Percentiles rank a stretch among this genome's conserved stretches.
Evolutionary conservation across 2,113 vertebrate genomes (phyloP).

Genomic region (Arothron firmamentum): DNA sequence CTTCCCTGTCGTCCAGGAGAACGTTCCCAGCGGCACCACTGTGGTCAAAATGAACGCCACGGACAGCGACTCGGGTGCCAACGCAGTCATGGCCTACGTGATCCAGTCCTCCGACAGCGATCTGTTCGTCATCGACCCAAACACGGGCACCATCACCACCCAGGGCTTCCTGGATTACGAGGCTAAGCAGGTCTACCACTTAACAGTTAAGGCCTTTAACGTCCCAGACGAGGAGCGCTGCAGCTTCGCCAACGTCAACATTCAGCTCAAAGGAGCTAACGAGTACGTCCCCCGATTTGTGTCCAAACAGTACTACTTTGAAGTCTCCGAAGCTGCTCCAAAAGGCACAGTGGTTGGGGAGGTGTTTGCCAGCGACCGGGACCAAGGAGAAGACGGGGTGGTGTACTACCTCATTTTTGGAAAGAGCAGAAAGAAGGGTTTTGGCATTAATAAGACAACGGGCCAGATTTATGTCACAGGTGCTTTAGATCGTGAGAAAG

Average conservation of each 20-base stretch:
- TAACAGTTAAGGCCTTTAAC: slow-evolving; percentile 94
- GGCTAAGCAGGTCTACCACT: slow-evolving; percentile 91
- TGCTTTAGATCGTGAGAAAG: slow-evolving; percentile 89
- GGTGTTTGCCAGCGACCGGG: slow-evolving; percentile 97
- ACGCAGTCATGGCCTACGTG: slow-evolving; percentile 87
- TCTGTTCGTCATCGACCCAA: slow-evolving; percentile 94
- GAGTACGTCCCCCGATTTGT: slow-evolving; percentile 98
- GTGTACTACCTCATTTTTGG: slow-evolving; percentile 96
- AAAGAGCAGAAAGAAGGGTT: slow-evolving; percentile 88
- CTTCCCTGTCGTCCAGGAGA: slow-evolving; percentile 88
- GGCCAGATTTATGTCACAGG: slow-evolving; percentile 93
- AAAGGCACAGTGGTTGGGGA: slow-evolving; percentile 88
- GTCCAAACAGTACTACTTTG: slow-evolving; percentile 96
- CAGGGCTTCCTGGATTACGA: slow-evolving; percentile 98
- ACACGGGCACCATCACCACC: slow-evolving; percentile 92
- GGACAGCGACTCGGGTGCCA: slow-evolving; percentile 85
- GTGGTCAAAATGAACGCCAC: slow-evolving; percentile 87
- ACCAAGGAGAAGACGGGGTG: slow-evolving; percentile 88
- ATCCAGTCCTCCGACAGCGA: slow-evolving; percentile 95
- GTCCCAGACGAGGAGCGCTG: slow-evolving; percentile 93
- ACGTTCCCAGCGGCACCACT: slow-evolving; percentile 93
- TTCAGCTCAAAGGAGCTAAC: slow-evolving; percentile 91
- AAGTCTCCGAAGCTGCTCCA: slow-evolving; percentile 90
- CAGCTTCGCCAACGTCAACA: slow-evolving; percentile 88
- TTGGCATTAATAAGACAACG: slow-evolving; percentile 83